phyloP scores from a whole-genome alignment of 2,113 vertebrate species.

The Lynx canadensis region DNA sequence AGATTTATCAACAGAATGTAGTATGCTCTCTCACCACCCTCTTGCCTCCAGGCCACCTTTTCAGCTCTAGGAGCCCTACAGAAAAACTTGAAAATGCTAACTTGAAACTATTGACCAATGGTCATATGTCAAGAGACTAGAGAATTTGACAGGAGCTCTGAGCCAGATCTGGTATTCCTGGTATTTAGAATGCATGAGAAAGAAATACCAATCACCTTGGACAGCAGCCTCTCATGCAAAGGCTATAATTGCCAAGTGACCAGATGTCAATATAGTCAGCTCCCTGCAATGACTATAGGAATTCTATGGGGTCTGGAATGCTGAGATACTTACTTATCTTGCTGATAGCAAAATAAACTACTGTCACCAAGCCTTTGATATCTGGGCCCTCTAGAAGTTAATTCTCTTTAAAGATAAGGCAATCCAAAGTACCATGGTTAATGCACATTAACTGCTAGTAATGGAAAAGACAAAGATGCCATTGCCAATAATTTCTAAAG shows the following conservation, averaged over 20 bases:
- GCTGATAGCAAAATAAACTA: slow-evolving; percentile 41
- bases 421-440: background rate
- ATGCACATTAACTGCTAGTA: background rate
- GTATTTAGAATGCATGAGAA: slow-evolving; percentile 36
- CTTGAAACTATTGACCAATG: slow-evolving; percentile 32
- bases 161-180: background rate
- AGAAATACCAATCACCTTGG: slow-evolving; percentile 26
- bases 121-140: slow-evolving; percentile 10
- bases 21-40: background rate
- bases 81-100: slow-evolving; percentile 42
- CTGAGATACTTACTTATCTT: slow-evolving; percentile 55
- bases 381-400: background rate
- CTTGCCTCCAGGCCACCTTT: background rate
- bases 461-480: background rate
- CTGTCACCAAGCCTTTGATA: background rate
- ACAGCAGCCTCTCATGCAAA: background rate
- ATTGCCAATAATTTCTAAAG: background rate
- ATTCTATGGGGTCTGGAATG: slow-evolving; percentile 38
- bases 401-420: slow-evolving; percentile 30
- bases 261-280: slow-evolving; percentile 29
- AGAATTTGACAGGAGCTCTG: background rate
- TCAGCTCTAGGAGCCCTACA: background rate
- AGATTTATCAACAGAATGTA: background rate
- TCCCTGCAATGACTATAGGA: slow-evolving; percentile 26
- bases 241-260: background rate